phyloP scores from a whole-genome alignment of 1,140 invertebrate species.

The Cyphomyrmex costatus region DNA sequence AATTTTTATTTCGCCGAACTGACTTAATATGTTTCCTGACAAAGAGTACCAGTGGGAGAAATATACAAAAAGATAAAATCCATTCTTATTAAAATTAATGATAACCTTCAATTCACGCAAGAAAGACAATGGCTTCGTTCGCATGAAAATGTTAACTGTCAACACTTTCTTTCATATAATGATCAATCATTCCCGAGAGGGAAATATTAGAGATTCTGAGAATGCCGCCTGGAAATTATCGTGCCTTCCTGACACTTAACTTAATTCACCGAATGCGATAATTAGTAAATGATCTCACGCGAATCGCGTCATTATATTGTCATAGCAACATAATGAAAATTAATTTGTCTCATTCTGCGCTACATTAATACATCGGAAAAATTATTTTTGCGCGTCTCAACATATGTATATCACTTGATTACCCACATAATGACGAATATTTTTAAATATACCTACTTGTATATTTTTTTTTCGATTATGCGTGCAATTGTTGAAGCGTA shows the following conservation, averaged over 20 bases:
- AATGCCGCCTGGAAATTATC: constrained; percentile 47
- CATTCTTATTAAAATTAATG: constrained; percentile 42
- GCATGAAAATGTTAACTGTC: constrained; percentile 30
- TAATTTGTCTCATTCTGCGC: constrained; percentile 22
- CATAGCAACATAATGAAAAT: constrained; percentile 53
- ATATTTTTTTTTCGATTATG: neutral
- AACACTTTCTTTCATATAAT: constrained; percentile 35
- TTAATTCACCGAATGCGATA: constrained; percentile 46
- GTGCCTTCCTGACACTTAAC: neutral
- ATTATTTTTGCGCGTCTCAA: neutral
- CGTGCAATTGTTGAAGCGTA: neutral
- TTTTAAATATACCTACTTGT: neutral
- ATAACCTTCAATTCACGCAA: constrained; percentile 50
- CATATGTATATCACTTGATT: neutral
- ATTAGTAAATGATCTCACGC: constrained; percentile 48
- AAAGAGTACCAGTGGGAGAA: neutral
- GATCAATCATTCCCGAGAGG: constrained; percentile 42
- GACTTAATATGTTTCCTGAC: neutral
- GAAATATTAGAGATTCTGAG: constrained; percentile 45
- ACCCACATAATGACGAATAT: neutral
- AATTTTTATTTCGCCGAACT: constrained; percentile 14
- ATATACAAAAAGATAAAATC: constrained; percentile 22
- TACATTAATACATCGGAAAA: neutral
- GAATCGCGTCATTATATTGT: constrained; percentile 27
- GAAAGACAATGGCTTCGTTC: constrained; percentile 33